A percentile compares a stretch with the other conserved stretches of the same genome.
Evolutionary conservation across 2,888 invertebrate species (phyloP).

Genomic region (Amitus sp.): DNA sequence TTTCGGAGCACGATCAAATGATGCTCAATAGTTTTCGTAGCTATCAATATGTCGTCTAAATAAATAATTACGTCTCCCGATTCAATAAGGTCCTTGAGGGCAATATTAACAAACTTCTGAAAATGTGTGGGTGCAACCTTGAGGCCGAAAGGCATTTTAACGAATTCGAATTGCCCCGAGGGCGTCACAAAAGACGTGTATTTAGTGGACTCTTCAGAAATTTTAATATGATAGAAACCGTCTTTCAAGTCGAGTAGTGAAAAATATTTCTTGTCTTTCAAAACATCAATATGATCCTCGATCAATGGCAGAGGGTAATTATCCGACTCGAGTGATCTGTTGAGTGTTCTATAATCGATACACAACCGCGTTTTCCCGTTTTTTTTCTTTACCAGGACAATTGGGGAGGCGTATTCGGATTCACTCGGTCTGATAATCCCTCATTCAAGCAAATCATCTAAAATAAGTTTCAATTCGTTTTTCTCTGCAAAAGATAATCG

Average conservation of each 20-base stretch:
- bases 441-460: no score
- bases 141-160: slow-evolving; percentile 25
- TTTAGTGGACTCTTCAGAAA: slow-evolving; percentile 14
- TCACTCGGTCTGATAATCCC: no score
- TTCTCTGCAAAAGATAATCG: no score
- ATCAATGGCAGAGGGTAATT: no score
- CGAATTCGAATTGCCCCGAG: slow-evolving; percentile 23
- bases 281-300: no score
- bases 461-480: no score
- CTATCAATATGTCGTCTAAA: slow-evolving; percentile 20
- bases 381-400: no score
- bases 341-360: no score
- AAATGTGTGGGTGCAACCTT: slow-evolving; percentile 19
- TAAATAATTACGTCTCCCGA: slow-evolving; percentile 11
- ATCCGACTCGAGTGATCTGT: no score
- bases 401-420: no score
- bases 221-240: slow-evolving; percentile 24
- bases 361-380: no score
- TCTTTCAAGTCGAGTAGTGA: slow-evolving; percentile 24
- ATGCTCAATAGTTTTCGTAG: no score
- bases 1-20: slow-evolving; percentile 1
- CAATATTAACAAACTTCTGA: slow-evolving; percentile 17
- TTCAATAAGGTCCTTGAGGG: slow-evolving; percentile 9
- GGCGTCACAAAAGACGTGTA: slow-evolving; percentile 26
- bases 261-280: slow-evolving; percentile 11